phyloP scores from a whole-genome alignment of 2,888 invertebrate genomes.

The Zaprionus lineosus region DNA sequence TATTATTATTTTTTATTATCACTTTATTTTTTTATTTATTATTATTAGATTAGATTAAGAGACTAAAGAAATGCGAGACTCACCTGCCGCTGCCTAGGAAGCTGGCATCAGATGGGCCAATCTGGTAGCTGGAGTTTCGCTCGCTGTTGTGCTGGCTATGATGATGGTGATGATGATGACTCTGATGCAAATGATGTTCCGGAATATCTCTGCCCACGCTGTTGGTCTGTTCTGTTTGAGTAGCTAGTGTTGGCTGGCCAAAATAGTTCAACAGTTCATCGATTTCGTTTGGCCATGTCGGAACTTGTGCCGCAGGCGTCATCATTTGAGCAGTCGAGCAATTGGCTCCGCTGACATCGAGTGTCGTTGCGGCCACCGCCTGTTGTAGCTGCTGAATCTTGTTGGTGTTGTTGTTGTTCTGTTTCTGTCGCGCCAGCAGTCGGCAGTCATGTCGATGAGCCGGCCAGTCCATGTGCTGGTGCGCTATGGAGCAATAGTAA shows the following conservation, averaged over 20 bases:
- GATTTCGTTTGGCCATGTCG: constrained; percentile 59
- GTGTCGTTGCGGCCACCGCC: constrained; percentile 61
- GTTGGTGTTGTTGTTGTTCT: constrained; percentile 55
- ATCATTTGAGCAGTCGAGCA: constrained; percentile 61
- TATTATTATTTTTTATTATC: no score
- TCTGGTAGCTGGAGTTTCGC: constrained; percentile 77
- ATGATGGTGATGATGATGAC: constrained; percentile 20
- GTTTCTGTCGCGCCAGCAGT: constrained; percentile 81
- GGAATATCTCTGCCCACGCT: constrained; percentile 21
- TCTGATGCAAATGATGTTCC: constrained; percentile 5
- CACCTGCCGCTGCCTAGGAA: constrained; percentile 77
- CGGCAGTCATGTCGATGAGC: constrained; percentile 87
- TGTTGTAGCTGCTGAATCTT: constrained; percentile 73
- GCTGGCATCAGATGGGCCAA: constrained; percentile 74
- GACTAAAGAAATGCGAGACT: no score
- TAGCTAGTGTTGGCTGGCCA: constrained; percentile 33
- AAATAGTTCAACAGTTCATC: constrained; percentile 51
- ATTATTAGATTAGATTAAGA: no score
- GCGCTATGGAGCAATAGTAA: constrained; percentile 91
- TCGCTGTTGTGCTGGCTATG: constrained; percentile 67
- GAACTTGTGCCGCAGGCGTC: constrained; percentile 54
- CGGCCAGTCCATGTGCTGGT: constrained; percentile 91
- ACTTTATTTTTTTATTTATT: no score
- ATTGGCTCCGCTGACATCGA: constrained; percentile 60
- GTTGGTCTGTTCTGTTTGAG: constrained; percentile 18